Base-by-base conservation (phyloP, 2,797 vertebrate genomes). In the Myripristis murdjan region DNA sequence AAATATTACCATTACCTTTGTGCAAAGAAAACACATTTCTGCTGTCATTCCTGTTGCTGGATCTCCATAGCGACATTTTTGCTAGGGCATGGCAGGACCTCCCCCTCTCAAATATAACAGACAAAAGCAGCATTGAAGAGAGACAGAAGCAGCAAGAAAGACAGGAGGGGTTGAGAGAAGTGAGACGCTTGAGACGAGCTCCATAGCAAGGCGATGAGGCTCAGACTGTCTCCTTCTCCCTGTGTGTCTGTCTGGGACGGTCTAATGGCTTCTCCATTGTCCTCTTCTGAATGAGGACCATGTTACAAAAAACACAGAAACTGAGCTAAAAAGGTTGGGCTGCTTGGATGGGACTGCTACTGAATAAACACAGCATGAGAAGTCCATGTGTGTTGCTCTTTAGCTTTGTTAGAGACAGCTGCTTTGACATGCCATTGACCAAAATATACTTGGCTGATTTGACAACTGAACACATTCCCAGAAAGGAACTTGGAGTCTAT, bases 61-160 rank as follows among this genome's bases (percentile, higher is more conserved):
- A 18, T 46, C 53, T n/a, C 53, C 26, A 18, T 48, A n/a, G 64
- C 15, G 20, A 66, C 52, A 44, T 66, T 64, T 77, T 55, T 77
- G 64, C 53, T 14, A 69, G 62, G 73, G 71, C 51, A 70, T 24
- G 51, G 53, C 43, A 54, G 70, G 73, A 82, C 54, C 64, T 82
- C 75, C 58, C 61, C 6, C 48, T 9, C 55, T 65, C 61, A 66
- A 71, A 85, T 35, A 64, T 39, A 60, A 55, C 46, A 78, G 57
- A 92, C 88, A 93, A 90, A 89, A 86, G 86, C 77, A 24, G 78
- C 85, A 89, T 82, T 91, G 79, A 86, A 22, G 49, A 49, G 39
- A 4, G 59, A 53, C 15, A 49, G 53, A 63, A 54, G 12, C 33
- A 16, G 12, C 35, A 33, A 20, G 44, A 59, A 53, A 12, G 26